Evolutionary conservation across 2,797 vertebrate genomes (phyloP), one percentile per base, ranked within the genome.

Genomic region (Hirundo rustica): DNA sequence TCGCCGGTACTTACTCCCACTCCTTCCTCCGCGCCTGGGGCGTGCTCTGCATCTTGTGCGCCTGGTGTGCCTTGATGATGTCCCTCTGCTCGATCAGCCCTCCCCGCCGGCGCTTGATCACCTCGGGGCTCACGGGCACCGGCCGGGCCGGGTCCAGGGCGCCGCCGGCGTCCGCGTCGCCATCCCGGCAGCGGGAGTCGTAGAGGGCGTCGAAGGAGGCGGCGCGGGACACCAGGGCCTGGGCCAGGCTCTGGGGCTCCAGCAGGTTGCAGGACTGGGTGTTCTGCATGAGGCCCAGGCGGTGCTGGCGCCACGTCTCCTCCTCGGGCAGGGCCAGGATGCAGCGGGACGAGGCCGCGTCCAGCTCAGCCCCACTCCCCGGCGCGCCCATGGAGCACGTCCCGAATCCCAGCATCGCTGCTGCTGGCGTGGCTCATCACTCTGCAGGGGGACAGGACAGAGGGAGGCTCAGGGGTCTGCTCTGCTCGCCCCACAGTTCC

Each of bases 11-110:
- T 99, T 97, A 99, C 99, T 99, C 99, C 99, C 99, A 99, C 96
- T 99, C 99, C 97, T 99, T 99, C 97, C 99, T 99, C 40, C 98
- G 97, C 0, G 99, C 99, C 96, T 99, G 99, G 1, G 99, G 99
- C 19, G 99, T 99, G 98, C 99, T 99, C 96, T 99, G 99, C 95
- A 99, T 99, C 98, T 99, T 99, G 96, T 99, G 99, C 0, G 99
- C 99, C 95, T 99, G 98, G 32, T 99, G 99, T 0, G 99, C 99
- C 97, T 99, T 99, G 97, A 99, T 98, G 60, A 99, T 99, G 97
- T 99, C 99, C 94, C 98, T 98, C 97, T 99, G 99, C 85, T 99
- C 99, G 3, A 99, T 99, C 85, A 99, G 98, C 16, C 99, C 99
- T 0, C 99, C 99, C 3, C 99, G 98, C 34, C 99, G 98, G 34